Conservation (phyloP, 1,140 invertebrate species). For the Plectrocnemia conspersa region DNA sequence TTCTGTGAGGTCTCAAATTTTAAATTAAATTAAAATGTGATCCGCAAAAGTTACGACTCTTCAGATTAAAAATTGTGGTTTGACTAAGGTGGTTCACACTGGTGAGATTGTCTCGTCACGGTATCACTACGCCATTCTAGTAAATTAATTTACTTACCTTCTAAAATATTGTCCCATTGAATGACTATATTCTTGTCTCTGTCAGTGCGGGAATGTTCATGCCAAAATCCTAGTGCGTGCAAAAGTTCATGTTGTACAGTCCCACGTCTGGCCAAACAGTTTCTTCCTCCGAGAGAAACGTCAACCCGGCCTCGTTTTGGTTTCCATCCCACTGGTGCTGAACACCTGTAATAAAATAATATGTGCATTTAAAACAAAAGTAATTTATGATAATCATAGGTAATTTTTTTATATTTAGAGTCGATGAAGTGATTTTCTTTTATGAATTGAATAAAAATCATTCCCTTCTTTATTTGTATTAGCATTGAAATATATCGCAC, state of each 20-base stretch:
- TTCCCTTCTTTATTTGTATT: too few species aligned
- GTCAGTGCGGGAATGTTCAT: conserved; percentile 49
- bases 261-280: conserved; percentile 39
- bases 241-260: conserved; percentile 52
- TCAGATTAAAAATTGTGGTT: too few species aligned
- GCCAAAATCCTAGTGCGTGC: conserved; percentile 51
- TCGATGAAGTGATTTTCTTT: too few species aligned
- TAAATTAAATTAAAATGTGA: too few species aligned
- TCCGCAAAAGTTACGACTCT: too few species aligned
- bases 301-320: conserved; percentile 35
- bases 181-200: conserved; percentile 46
- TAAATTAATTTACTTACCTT: conserved; percentile 35
- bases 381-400: too few species aligned
- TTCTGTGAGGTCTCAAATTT: too few species aligned
- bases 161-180: conserved; percentile 47
- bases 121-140: conserved; percentile 6
- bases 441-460: too few species aligned
- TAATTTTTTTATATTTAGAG: too few species aligned
- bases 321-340: conserved; percentile 41
- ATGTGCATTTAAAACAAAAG: background rate
- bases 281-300: conserved; percentile 36
- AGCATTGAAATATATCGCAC: too few species aligned
- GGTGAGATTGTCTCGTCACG: background rate
- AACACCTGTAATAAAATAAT: conserved; percentile 37
- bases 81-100: background rate